Evolutionary conservation across 2,113 vertebrate species (phyloP), one percentile per base, ranked within the genome.

Genomic region (Myiozetetes cayanensis): DNA sequence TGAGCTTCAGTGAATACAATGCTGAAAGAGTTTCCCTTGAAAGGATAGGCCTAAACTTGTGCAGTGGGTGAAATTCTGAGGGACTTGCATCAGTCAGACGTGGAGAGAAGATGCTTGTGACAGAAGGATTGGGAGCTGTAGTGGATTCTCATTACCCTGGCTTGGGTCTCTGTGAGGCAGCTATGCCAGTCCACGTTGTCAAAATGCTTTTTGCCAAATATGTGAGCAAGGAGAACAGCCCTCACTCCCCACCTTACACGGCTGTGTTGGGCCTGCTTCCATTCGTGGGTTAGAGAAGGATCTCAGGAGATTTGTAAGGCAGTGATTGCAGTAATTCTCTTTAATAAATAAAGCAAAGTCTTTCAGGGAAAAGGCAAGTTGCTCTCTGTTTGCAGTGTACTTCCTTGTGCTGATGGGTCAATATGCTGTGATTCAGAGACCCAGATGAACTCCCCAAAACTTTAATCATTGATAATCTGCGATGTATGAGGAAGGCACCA

Each of bases 181-280:
- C 14, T 31, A 2, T 56, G 12, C 9, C 59, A 67, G 8, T 18
- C 10, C 3, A 0, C 5, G 15, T n/a, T 2, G 15, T 44, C 24
- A 67, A 74, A 63, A 59, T 27, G 14, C 2, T 25, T 41, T 73
- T 79, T 72, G 35, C 31, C 44, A 79, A 37, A 22, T 30, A 55
- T 39, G 43, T 65, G 17, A 50, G 13, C 2, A 0, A 30, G n/a
- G 83, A 56, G 49, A 87, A 9, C 50, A 91, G 8, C 19, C n/a
- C 10, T 68, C 5, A 1, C 5, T 39, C 28, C 4, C 27, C 27
- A 2, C 10, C 14, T 82, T 28, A 35, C 1, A 0, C 0, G 1
- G 39, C 30, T 82, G 5, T 56, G 31, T 53, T 72, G 63, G 52
- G 17, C 12, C 20, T 87, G 14, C 12, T 61, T 84, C 46, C 9